phyloP scores from a whole-genome alignment of 2,113 vertebrate species.

The Boulengeromyrus knoepffleri region DNA sequence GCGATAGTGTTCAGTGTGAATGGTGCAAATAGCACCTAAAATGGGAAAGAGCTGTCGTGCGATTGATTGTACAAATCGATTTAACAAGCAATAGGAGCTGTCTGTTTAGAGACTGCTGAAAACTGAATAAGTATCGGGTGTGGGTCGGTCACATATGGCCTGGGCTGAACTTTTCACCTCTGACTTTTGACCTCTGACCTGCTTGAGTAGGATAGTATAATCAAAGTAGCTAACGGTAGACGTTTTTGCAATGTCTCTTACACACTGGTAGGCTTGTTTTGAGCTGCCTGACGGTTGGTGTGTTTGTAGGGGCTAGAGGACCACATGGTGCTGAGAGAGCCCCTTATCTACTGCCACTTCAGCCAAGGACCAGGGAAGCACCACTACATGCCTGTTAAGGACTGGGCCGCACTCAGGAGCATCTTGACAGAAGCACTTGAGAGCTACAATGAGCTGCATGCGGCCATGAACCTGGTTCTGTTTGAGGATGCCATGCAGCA shows the following conservation, averaged over 20 bases:
- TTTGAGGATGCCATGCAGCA: constrained; percentile 71
- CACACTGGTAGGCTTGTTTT: not conserved
- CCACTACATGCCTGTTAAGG: constrained; percentile 56
- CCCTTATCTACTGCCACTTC: constrained; percentile 68
- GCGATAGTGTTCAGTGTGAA: too few relatives aligned
- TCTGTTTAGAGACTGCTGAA: too few relatives aligned
- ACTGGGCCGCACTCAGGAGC: constrained; percentile 57
- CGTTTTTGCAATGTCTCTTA: not conserved
- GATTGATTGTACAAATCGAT: too few relatives aligned
- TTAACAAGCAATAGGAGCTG: too few relatives aligned
- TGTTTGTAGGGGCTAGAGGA: constrained; percentile 54
- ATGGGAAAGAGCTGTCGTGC: too few relatives aligned
- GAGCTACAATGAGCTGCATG: constrained; percentile 64
- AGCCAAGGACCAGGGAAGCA: constrained; percentile 37
- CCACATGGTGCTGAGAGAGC: constrained; percentile 48
- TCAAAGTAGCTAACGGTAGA: not conserved
- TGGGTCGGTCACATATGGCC: too few relatives aligned
- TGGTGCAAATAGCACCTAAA: too few relatives aligned
- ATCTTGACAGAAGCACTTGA: constrained; percentile 61
- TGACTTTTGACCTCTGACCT: not conserved
- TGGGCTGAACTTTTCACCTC: not conserved
- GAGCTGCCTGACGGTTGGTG: not conserved
- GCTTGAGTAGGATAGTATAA: not conserved
- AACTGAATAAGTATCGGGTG: too few relatives aligned
- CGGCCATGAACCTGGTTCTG: constrained; percentile 63